A percentile compares a stretch with the other conserved stretches of the same genome.
Evolutionary conservation across 2,113 vertebrate genomes (phyloP).

Genomic region (Oreochromis niloticus): DNA sequence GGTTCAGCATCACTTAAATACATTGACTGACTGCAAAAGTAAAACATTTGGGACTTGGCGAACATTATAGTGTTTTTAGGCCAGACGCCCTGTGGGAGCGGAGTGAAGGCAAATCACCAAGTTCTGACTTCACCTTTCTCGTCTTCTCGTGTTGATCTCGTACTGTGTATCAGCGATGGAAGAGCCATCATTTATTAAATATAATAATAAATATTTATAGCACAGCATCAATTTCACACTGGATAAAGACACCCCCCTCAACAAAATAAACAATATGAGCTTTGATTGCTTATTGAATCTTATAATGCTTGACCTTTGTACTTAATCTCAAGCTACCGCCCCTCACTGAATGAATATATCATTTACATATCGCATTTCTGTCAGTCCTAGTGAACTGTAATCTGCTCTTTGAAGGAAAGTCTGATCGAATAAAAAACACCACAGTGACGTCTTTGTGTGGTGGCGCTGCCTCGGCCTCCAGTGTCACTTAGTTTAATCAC

Average conservation of each 20-base stretch:
- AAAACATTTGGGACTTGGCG: background rate
- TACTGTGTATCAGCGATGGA: background rate
- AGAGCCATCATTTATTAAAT: background rate
- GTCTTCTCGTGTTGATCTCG: background rate
- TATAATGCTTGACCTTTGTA: background rate
- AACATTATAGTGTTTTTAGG: background rate
- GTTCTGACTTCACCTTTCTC: background rate
- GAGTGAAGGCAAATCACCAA: background rate
- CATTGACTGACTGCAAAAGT: background rate
- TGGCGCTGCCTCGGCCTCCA: background rate
- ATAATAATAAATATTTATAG: background rate
- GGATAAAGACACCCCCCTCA: background rate
- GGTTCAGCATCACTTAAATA: background rate
- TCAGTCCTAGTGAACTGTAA: background rate
- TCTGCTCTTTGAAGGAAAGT: background rate
- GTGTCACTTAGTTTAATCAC: constrained; percentile 39
- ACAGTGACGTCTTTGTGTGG: background rate
- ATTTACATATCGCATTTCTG: background rate
- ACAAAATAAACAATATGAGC: background rate
- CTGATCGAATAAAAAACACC: background rate
- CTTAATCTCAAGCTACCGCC: background rate
- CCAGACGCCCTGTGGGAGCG: background rate
- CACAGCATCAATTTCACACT: background rate
- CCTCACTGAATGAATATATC: background rate
- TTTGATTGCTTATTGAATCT: background rate